Conservation (phyloP, 2,113 vertebrate genomes). For the Ceyx cyanopectus region DNA sequence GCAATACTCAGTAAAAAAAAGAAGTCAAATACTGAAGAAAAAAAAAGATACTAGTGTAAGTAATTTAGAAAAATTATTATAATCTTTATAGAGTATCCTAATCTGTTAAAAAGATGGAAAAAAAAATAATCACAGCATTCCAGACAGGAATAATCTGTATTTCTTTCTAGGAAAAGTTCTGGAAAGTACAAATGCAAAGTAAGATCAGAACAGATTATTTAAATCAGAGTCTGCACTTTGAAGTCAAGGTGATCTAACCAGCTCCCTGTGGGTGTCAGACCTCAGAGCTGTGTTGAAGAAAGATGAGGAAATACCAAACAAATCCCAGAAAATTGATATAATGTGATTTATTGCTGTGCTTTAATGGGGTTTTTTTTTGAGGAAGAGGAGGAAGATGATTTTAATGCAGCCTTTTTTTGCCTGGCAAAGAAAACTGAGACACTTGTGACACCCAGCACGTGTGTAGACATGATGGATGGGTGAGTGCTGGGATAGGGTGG, state of each 20-base stretch:
- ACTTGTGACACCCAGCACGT: not conserved
- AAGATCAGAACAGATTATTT: not conserved
- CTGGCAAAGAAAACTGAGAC: not conserved
- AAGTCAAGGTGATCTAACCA: not conserved
- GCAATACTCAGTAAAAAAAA: not conserved
- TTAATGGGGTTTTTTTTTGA: not conserved
- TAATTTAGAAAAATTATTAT: not conserved
- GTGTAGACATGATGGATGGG: fast-evolving
- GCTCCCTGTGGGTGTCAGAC: not conserved
- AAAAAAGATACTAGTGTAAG: not conserved
- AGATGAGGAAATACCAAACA: not conserved
- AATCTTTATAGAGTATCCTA: not conserved
- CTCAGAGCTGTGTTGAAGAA: not conserved
- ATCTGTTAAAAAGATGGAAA: not conserved
- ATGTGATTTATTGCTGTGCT: too few species aligned
- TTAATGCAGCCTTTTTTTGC: not conserved
- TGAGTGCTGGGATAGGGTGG: not conserved
- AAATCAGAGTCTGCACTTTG: not conserved
- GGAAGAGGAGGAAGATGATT: not conserved
- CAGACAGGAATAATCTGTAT: not conserved
- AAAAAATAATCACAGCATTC: not conserved
- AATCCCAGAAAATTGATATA: not conserved
- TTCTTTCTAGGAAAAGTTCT: not conserved
- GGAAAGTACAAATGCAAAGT: not conserved
- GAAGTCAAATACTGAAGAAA: not conserved